Evolutionary conservation across 2,888 invertebrate genomes (phyloP), one percentile per base, ranked within the genome.

Genomic region (Macroteleia sp.): DNA sequence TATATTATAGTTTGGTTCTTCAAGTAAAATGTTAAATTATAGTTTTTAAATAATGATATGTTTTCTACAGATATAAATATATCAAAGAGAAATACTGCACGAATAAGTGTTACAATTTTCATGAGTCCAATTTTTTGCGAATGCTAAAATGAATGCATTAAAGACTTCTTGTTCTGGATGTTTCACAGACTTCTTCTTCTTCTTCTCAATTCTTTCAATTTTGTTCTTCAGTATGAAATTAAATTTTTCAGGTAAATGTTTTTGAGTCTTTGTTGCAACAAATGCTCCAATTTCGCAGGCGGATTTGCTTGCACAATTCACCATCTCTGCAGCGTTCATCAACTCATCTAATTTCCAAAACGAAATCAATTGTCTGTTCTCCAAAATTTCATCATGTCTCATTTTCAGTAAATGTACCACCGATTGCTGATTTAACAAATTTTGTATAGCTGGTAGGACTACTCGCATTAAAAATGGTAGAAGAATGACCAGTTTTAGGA

Each of bases 251-350:
- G 85, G 80, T 4, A 85, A 36, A 19, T 56, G 39, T 6, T 34
- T 48, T 1, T 48, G 25, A 0, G 70, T 36, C 0, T 77, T 56
- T 0, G 41, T 36, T 0, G 78, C 76, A 0, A 86, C 22, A 14
- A 80, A 82, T 0, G 75, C 77, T 0, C 83, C 85, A 1, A 83
- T 61, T 54, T 86, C 85, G 36, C 85, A 86, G 2, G 83, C 79
- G 0, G 81, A 64, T 59, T 82, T 81, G 16, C 78, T 84, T 3
- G 85, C 83, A 36, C 85, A 86, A 1, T 36, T 20, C 0, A 74
- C 77, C 39, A 79, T 19, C 3, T 81, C 81, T 6, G 66, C n/a
- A 6, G 52, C n/a, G 17, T 62, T 67, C 2, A 56, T 16, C 30
- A 71, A 46, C 1, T 61, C 73, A 17, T 77, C 73, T 6, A 79